phyloP scores from a whole-genome alignment of 2,113 vertebrate genomes.

The Ploceus nigricollis region DNA sequence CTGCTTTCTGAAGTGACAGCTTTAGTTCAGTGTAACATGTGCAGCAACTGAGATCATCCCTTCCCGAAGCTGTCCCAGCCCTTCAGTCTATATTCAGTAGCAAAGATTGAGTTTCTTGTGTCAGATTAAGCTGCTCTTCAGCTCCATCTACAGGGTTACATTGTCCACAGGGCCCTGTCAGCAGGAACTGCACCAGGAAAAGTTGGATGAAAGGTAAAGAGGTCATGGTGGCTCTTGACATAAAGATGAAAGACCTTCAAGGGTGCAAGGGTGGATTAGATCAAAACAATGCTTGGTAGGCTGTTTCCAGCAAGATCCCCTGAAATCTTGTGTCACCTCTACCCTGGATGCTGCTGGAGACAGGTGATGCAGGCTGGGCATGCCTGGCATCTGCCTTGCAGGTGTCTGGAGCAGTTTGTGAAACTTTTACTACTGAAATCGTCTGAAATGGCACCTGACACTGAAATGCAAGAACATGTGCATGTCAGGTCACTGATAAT shows the following conservation, averaged over 20 bases:
- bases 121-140: conserved; percentile 4
- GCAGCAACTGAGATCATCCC: conserved; percentile 21
- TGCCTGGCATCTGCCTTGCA: neutral
- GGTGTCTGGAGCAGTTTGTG: neutral
- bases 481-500: neutral
- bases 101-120: conserved; percentile 32
- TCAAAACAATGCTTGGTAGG: neutral
- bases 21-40: neutral
- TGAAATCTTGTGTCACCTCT: neutral
- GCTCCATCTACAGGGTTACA: conserved; percentile 29
- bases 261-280: neutral
- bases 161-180: neutral
- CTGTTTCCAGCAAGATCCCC: neutral
- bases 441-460: neutral
- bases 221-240: neutral
- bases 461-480: neutral
- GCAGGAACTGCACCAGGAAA: neutral
- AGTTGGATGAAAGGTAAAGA: neutral
- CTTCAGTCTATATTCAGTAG: conserved; percentile 50
- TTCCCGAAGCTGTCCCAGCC: neutral
- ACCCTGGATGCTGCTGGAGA: neutral
- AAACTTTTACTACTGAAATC: neutral
- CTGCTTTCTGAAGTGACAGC: neutral
- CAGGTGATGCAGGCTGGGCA: neutral
- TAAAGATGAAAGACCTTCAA: neutral